These are phyloP conservation scores for Zaprionus kolodkinae DNA, from an alignment of 1,140 invertebrate species.

Conservation along the genomic window DNA sequence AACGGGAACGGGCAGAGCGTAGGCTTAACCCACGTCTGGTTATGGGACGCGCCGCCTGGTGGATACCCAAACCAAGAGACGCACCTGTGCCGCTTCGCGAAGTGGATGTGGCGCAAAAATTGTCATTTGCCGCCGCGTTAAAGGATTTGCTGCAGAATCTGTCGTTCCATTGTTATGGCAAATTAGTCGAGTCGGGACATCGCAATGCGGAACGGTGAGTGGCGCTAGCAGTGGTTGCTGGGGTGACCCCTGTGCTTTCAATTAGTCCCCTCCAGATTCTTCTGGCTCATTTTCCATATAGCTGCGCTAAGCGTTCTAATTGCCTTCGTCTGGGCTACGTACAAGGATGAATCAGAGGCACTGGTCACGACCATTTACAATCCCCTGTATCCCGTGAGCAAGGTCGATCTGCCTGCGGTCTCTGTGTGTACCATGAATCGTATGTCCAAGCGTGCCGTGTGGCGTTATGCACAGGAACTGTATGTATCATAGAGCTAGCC, in stretches of 20 bases:
- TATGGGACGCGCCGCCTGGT: conserved; percentile 74
- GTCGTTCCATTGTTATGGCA: conserved; percentile 82
- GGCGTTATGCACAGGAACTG: conserved; percentile 85
- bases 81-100: conserved; percentile 20
- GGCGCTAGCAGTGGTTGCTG: no score
- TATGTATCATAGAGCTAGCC: conserved; percentile 51
- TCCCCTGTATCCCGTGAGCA: conserved; percentile 85
- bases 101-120: conserved; percentile 61
- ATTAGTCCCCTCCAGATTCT: conserved; percentile 82
- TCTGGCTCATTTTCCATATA: conserved; percentile 85
- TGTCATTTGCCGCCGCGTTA: conserved; percentile 73
- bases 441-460: conserved; percentile 85
- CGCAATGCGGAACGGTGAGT: conserved; percentile 73
- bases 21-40: conserved; percentile 43
- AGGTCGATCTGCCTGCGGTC: conserved; percentile 86
- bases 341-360: conserved; percentile 84
- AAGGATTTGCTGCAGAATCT: conserved; percentile 81
- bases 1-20: conserved; percentile 14
- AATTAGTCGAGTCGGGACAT: conserved; percentile 76
- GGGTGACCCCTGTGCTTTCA: conserved; percentile 41
- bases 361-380: conserved; percentile 86
- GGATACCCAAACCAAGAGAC: conserved; percentile 52
- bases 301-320: conserved; percentile 84
- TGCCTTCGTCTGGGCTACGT: conserved; percentile 85
- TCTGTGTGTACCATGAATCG: conserved; percentile 87